Evolutionary conservation across 2,113 vertebrate species (phyloP).

Genomic region (Shinisaurus crocodilurus): DNA sequence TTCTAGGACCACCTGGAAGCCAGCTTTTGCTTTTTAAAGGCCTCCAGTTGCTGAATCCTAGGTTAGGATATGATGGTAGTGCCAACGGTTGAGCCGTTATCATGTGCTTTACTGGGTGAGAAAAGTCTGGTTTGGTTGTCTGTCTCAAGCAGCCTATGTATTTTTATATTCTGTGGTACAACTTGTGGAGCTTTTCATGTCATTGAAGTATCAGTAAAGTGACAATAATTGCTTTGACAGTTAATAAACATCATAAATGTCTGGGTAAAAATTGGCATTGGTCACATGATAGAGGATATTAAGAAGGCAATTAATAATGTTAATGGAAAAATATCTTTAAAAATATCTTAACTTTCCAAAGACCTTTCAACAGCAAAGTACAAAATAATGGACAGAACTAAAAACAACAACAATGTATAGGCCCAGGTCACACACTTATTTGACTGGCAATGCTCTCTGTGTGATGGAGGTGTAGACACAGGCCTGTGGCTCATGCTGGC

Average conservation of each 20-base stretch:
- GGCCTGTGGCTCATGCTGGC: too few species aligned
- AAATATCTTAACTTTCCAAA: slow-evolving; percentile 24
- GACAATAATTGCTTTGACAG: slow-evolving; percentile 30
- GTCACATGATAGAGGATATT: slow-evolving; percentile 11
- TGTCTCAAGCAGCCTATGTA: not conserved
- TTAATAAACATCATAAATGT: not conserved
- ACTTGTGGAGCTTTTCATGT: not conserved
- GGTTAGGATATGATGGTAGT: not conserved
- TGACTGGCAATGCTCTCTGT: not conserved
- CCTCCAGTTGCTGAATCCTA: not conserved
- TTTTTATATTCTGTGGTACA: not conserved
- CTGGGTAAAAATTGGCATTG: slow-evolving; percentile 9
- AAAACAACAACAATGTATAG: not conserved
- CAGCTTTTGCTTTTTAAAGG: not conserved
- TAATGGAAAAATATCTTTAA: slow-evolving; percentile 16
- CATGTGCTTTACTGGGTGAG: too few species aligned
- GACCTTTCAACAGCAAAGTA: not conserved
- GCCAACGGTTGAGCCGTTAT: not conserved
- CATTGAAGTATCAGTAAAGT: slow-evolving; percentile 8
- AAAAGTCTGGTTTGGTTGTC: not conserved
- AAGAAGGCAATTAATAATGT: slow-evolving; percentile 27
- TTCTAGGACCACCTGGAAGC: not conserved
- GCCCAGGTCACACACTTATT: not conserved
- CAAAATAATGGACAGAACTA: not conserved
- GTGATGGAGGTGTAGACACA: not conserved